Percentiles rank a stretch among this genome's conserved stretches.
Conservation (phyloP, 2,113 vertebrate genomes). For the Pavo muticus region DNA sequence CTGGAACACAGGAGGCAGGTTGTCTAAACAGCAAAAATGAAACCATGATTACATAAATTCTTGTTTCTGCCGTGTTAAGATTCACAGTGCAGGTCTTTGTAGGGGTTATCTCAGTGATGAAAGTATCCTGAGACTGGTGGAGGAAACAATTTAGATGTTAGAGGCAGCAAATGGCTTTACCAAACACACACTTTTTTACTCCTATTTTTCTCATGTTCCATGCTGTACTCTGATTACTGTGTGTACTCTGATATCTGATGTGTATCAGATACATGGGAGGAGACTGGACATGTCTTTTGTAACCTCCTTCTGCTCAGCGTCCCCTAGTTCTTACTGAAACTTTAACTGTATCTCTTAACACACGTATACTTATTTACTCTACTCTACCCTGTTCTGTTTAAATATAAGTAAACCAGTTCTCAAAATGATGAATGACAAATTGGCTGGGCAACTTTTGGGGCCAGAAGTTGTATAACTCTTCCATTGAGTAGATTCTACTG, state of each 20-base stretch:
- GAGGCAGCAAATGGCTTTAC: not conserved
- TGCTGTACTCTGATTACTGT: not conserved
- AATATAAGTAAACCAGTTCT: not conserved
- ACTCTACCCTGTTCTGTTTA: not conserved
- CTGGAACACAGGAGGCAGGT: constrained; percentile 82
- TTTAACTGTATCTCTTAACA: not conserved
- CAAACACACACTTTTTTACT: not conserved
- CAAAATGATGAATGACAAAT: not conserved
- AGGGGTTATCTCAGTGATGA: not conserved
- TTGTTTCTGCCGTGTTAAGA: not conserved
- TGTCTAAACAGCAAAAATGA: constrained; percentile 73
- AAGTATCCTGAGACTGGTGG: not conserved
- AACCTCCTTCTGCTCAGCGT: not conserved
- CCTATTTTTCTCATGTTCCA: not conserved
- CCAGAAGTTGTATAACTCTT: not conserved
- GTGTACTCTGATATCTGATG: not conserved
- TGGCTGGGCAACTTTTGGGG: rapidly evolving
- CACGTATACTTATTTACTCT: not conserved
- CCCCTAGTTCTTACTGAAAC: not conserved
- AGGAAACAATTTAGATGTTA: not conserved
- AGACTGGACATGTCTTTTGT: not conserved
- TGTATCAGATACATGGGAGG: not conserved
- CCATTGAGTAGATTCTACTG: not conserved
- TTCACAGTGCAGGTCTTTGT: not conserved
- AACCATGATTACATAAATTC: constrained; percentile 38